Base-by-base conservation (phyloP, 30 jellyfish, hydroid and myxozoan genomes). In the Aurelia sp. region DNA sequence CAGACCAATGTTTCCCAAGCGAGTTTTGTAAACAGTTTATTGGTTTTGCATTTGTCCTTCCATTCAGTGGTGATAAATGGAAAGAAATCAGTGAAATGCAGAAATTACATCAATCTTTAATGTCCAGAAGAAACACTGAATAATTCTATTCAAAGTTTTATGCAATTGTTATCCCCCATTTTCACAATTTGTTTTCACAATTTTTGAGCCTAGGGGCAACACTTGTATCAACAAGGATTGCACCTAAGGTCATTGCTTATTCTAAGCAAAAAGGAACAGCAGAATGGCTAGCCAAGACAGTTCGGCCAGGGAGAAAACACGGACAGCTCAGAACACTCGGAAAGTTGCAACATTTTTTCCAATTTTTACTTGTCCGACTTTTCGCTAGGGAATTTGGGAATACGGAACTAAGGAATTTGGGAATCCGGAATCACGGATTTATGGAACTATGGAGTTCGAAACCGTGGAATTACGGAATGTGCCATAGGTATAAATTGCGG, bases 221-320 rank as follows among this genome's bases (percentile, higher is more conserved):
- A 59, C 68, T 59, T 59, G 68, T 59, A 59, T 59, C 68, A 27
- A 59, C 22, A 59, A 59, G 68, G 33, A 59, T 59, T 12, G 68
- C 68, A 17, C 30, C 11, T 30, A 59, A 59, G 33, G 13, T 59
- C 24, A 59, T 59, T 59, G 68, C 68, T 1, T 21, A 59, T 59
- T 59, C 68, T 21, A 59, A 12, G 13, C 68, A 59, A 17, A 10
- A 59, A n/a, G 68, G 33, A 59, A 57, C 11, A 59, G 2, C 68
- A 59, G 68, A 10, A 11, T 21, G 11, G 7, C 68, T 30, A 59
- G 47, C 24, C 13, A 6, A 59, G 13, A 12, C 9, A 17, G 22
- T 21, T 59, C 33, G n/a, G n/a, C n/a, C n/a, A n/a, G n/a, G n/a
- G n/a, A n/a, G n/a, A n/a, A n/a, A n/a, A n/a, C n/a, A n/a, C n/a